These are phyloP conservation scores for Carpatolechia fugitivella DNA, from an alignment of 2,888 invertebrate species.

Conservation along the genomic window DNA sequence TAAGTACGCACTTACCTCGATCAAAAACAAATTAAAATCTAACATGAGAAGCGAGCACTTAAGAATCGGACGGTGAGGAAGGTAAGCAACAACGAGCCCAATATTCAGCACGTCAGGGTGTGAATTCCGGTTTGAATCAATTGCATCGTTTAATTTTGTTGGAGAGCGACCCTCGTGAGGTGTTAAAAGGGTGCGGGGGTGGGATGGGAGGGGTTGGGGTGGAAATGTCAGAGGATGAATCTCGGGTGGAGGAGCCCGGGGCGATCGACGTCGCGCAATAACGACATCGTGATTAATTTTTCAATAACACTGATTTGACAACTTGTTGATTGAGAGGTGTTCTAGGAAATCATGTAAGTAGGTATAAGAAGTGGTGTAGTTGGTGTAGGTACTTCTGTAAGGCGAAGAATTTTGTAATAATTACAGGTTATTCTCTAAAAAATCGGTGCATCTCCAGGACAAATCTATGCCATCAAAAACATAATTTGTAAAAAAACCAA, in stretches of 20 bases:
- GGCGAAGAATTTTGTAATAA: too few species aligned
- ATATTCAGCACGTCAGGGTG: conserved; percentile 41
- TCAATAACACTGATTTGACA: conserved; percentile 23
- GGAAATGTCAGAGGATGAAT: conserved; percentile 47
- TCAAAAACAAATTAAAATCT: neutral
- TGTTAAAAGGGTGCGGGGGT: conserved; percentile 61
- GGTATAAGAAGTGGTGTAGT: too few species aligned
- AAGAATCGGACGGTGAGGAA: neutral
- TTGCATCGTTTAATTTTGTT: conserved; percentile 61
- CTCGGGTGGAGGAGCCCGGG: conserved; percentile 36
- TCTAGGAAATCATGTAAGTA: neutral
- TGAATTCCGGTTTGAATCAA: conserved; percentile 58
- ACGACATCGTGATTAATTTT: conserved; percentile 57
- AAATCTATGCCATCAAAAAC: too few species aligned
- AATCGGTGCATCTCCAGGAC: too few species aligned
- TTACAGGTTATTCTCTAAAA: too few species aligned
- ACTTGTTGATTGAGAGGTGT: conserved; percentile 10
- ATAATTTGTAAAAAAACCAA: too few species aligned
- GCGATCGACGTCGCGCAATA: conserved; percentile 32
- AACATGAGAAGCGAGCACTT: neutral
- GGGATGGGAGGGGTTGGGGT: conserved; percentile 26
- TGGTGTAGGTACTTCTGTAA: too few species aligned
- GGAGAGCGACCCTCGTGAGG: conserved; percentile 49
- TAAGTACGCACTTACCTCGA: too few species aligned
- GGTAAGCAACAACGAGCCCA: conserved; percentile 46